phyloP scores from a whole-genome alignment of 2,797 vertebrate genomes.

The Brotula barbata region DNA sequence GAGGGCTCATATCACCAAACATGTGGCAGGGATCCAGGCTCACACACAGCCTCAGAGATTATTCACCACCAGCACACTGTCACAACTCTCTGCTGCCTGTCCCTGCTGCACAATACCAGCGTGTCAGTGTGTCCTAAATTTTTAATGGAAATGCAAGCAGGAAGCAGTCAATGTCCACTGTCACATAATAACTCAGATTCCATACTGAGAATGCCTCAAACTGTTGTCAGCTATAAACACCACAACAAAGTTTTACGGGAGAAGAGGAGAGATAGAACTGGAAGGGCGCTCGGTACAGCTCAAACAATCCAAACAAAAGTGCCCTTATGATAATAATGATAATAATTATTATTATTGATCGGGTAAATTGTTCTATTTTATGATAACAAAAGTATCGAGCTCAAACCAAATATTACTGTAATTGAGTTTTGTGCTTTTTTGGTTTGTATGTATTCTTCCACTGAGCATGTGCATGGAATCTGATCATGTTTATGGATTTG shows the following conservation, averaged over 20 bases:
- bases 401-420: too few relatives aligned
- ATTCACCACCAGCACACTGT: constrained; percentile 39
- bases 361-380: too few relatives aligned
- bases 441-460: too few relatives aligned
- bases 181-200: constrained; percentile 55
- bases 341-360: too few relatives aligned
- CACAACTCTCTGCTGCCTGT: constrained; percentile 35
- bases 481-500: too few relatives aligned
- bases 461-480: too few relatives aligned
- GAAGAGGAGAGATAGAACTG: constrained; percentile 2
- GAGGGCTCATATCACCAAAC: constrained; percentile 53
- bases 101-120: constrained; percentile 44
- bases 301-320: too few relatives aligned
- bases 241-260: constrained; percentile 11
- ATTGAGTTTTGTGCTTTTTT: too few relatives aligned
- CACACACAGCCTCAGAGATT: constrained; percentile 40
- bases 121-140: constrained; percentile 56
- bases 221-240: constrained; percentile 24
- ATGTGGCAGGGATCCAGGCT: constrained; percentile 49
- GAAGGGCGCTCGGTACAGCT: too few relatives aligned
- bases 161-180: constrained; percentile 47
- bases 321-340: too few relatives aligned
- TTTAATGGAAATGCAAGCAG: constrained; percentile 60
- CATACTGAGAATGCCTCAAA: constrained; percentile 41
- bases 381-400: too few relatives aligned